phyloP scores from a whole-genome alignment of 2,113 vertebrate genomes.

The Delphinus delphis region DNA sequence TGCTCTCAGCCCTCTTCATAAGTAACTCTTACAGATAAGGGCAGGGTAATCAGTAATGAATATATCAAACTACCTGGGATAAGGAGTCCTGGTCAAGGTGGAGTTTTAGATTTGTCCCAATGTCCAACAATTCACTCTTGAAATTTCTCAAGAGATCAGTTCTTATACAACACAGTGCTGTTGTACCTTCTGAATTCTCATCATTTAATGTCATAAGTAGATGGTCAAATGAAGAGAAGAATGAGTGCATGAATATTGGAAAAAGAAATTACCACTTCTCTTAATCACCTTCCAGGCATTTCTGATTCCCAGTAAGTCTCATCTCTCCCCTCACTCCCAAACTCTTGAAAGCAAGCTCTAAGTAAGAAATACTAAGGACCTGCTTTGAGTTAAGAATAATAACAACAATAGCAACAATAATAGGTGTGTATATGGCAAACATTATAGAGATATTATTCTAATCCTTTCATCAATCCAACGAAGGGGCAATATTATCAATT shows the following conservation, averaged over 20 bases:
- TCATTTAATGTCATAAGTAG: background rate
- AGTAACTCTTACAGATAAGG: background rate
- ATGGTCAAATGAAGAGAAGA: background rate
- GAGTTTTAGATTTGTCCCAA: background rate
- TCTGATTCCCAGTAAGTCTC: background rate
- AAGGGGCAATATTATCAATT: background rate
- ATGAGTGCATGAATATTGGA: background rate
- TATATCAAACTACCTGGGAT: background rate
- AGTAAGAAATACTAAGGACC: background rate
- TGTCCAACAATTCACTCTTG: background rate
- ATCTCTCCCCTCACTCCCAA: background rate
- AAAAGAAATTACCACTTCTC: background rate
- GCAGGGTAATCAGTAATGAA: background rate
- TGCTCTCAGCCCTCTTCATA: background rate
- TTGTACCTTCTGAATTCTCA: background rate
- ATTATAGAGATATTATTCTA: constrained; percentile 1
- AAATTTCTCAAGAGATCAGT: background rate
- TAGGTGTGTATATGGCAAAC: background rate
- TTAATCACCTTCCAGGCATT: background rate
- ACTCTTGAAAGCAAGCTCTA: background rate
- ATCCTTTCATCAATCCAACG: background rate
- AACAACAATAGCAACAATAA: background rate
- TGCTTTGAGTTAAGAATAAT: background rate
- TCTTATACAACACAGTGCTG: background rate
- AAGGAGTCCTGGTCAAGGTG: background rate